Evolutionary conservation across 2,113 vertebrate genomes (phyloP).

Genomic region (Boleophthalmus pectinirostris): DNA sequence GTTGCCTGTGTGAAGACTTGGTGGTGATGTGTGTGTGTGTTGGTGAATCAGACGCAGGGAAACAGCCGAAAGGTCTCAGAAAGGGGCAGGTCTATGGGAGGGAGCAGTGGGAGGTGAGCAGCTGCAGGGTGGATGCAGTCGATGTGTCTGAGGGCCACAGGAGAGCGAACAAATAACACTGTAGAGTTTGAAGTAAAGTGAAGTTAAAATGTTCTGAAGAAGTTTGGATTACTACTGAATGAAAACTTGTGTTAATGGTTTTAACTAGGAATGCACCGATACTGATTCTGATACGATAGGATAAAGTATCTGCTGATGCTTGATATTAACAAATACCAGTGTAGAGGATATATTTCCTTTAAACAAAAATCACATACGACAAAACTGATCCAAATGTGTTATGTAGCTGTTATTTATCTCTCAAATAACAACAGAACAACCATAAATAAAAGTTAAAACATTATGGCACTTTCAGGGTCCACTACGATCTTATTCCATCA

Average conservation of each 20-base stretch:
- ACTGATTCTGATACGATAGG: no score
- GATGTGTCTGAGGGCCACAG: conserved; percentile 1
- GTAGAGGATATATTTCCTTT: no score
- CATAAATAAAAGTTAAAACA: no score
- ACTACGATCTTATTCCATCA: no score
- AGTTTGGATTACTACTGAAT: neutral
- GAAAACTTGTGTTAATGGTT: neutral
- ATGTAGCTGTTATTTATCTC: no score
- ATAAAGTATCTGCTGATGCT: no score
- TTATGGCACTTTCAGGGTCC: no score
- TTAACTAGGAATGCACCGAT: no score
- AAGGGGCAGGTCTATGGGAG: neutral
- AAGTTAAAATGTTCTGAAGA: neutral
- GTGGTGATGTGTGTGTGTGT: neutral
- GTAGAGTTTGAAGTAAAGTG: neutral
- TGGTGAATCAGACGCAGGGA: neutral
- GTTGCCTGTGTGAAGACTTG: neutral
- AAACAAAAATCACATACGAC: no score
- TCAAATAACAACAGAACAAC: no score
- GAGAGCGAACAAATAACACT: neutral
- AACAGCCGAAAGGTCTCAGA: neutral
- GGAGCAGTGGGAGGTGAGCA: conserved; percentile 2
- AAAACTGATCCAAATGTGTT: no score
- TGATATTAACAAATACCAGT: no score
- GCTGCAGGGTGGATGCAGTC: conserved; percentile 4